These are phyloP conservation scores for Trichechus manatus DNA, from an alignment of 2,113 vertebrate species.

Conservation along the genomic window DNA sequence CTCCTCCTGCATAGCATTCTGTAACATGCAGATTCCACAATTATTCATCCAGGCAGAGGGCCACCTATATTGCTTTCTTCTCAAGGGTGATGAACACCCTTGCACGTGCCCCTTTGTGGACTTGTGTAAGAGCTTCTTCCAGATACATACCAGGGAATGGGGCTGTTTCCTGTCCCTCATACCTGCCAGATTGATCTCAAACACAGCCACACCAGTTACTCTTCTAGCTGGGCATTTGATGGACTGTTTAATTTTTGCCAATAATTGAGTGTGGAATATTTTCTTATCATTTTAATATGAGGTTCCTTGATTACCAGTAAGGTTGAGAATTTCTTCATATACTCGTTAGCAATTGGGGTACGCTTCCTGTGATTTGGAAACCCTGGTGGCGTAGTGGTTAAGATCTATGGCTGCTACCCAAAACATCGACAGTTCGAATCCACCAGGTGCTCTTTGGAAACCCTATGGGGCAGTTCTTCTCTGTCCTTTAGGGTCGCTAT, in stretches of 20 bases:
- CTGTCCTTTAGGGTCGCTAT: too few species aligned
- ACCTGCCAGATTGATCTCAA: background rate
- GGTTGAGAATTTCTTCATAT: background rate
- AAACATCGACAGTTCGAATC: too few species aligned
- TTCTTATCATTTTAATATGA: background rate
- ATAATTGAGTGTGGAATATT: background rate
- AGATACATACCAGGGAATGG: background rate
- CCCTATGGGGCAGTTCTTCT: too few species aligned
- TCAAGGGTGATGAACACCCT: background rate
- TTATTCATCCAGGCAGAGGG: conserved; percentile 43
- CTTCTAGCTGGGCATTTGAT: background rate
- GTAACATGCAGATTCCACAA: conserved; percentile 43
- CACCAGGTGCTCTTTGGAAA: too few species aligned
- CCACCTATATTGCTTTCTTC: background rate
- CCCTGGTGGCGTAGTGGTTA: too few species aligned
- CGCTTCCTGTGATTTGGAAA: background rate
- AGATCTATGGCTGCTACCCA: too few species aligned
- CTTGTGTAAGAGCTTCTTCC: background rate
- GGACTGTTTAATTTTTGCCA: background rate
- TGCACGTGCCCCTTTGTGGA: too few species aligned
- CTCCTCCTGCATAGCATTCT: conserved; percentile 21
- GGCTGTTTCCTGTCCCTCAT: background rate
- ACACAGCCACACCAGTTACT: background rate
- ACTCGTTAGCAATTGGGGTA: background rate
- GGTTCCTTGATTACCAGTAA: background rate